Conservation (phyloP, 1,140 invertebrate genomes). For the Brachionus sp. region DNA sequence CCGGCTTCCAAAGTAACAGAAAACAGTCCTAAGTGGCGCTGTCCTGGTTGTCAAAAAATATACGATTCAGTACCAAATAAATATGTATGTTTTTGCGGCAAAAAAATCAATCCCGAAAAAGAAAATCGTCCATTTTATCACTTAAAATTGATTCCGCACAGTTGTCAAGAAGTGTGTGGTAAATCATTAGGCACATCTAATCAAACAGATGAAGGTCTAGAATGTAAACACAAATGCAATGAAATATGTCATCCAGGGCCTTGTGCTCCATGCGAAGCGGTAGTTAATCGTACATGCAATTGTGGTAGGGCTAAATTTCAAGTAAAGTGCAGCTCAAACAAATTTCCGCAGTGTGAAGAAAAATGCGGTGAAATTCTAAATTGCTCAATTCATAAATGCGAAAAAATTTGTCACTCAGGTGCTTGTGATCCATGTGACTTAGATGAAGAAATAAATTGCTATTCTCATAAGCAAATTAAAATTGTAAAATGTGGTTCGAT, state of each 20-base stretch:
- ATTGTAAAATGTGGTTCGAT: slow-evolving; percentile 61
- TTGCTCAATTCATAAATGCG: slow-evolving; percentile 60
- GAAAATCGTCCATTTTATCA: slow-evolving; percentile 69
- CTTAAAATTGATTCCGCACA: slow-evolving; percentile 54
- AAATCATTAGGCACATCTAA: slow-evolving; percentile 66
- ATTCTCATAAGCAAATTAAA: slow-evolving; percentile 63
- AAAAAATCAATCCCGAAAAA: slow-evolving; percentile 64
- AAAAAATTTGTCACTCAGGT: slow-evolving; percentile 57
- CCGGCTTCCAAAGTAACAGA: slow-evolving; percentile 65
- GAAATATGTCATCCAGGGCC: slow-evolving; percentile 79
- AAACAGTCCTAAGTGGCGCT: slow-evolving; percentile 72
- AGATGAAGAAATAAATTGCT: slow-evolving; percentile 54
- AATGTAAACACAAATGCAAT: slow-evolving; percentile 46
- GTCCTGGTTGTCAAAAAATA: slow-evolving; percentile 65
- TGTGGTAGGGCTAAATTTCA: slow-evolving; percentile 58
- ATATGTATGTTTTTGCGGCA: slow-evolving; percentile 59
- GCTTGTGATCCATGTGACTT: slow-evolving; percentile 54
- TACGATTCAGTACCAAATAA: slow-evolving; percentile 51
- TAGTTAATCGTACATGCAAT: slow-evolving; percentile 61
- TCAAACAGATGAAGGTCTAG: slow-evolving; percentile 46
- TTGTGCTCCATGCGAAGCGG: slow-evolving; percentile 71
- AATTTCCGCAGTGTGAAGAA: slow-evolving; percentile 34
- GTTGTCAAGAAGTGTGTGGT: slow-evolving; percentile 73
- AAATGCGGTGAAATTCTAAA: slow-evolving; percentile 51
- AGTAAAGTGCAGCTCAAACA: slow-evolving; percentile 17